phyloP scores from a whole-genome alignment of 2,113 vertebrate genomes.

The Chionodraco myersi region DNA sequence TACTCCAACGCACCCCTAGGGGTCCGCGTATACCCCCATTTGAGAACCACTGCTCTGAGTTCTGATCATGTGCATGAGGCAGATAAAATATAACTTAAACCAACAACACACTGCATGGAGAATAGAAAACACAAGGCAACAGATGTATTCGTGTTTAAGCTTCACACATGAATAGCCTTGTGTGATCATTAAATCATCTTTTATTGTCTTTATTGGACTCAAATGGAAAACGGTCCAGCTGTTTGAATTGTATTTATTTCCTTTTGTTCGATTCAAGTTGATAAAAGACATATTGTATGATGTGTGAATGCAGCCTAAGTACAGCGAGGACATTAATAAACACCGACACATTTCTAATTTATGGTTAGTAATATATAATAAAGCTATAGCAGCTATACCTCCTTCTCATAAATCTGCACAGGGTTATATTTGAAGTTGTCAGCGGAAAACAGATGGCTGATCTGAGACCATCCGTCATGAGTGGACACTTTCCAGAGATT shows the following conservation, averaged over 20 bases:
- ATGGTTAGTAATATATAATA: not conserved
- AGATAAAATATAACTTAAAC: too few relatives aligned
- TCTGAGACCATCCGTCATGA: slow-evolving; percentile 15
- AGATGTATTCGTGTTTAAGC: not conserved
- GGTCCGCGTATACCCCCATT: too few relatives aligned
- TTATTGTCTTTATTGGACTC: not conserved
- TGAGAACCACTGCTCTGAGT: too few relatives aligned
- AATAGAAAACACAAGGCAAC: not conserved
- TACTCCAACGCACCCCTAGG: too few relatives aligned
- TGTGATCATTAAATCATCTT: not conserved
- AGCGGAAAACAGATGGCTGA: slow-evolving; percentile 30
- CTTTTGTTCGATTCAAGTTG: not conserved
- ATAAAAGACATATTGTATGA: not conserved
- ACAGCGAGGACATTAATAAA: not conserved
- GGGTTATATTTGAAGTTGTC: not conserved
- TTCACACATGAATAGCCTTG: not conserved
- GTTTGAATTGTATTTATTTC: not conserved
- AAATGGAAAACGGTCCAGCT: not conserved
- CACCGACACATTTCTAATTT: not conserved
- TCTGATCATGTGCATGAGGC: too few relatives aligned
- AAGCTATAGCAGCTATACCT: not conserved
- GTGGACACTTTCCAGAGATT: slow-evolving; percentile 29
- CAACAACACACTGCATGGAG: not conserved
- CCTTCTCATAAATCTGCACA: not conserved
- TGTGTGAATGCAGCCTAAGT: not conserved